Evolutionary conservation across 2,797 vertebrate species (phyloP), one percentile per base, ranked within the genome.

Genomic region (Crenichthys baileyi): DNA sequence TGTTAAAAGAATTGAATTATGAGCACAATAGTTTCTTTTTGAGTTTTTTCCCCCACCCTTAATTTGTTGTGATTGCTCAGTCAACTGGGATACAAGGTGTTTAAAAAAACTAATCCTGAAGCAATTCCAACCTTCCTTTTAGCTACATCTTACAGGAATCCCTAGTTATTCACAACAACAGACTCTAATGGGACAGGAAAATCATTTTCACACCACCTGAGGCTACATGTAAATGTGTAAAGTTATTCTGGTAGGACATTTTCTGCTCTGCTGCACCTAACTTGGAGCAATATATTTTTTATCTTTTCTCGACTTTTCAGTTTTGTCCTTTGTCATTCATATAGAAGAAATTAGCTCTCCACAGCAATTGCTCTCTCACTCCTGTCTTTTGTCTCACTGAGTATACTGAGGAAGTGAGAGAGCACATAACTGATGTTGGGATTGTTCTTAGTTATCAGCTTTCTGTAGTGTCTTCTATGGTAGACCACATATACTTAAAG

Each of bases 371-470:
- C 86, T 87, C 76, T 80, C 80, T 79, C 76, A 72, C 80, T 81
- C 79, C 60, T 73, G 79, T 77, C 61, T 79, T 89, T 75, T 81
- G 71, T 85, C 85, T 85, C 7, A 41, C 15, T 75, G 12, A 86
- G 77, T 83, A 75, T 81, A 75, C 89, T 88, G 90, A 89, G 89
- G 87, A 76, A 82, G 75, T 51, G 85, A 81, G 67, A 83, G 80
- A 82, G 82, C 36, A 29, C 87, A 85, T 84, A 86, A 90, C 90
- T 85, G 73, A 88, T 87, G 70, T 67, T 81, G 82, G 86, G 61
- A 88, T 84, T 92, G 90, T 84, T 86, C 85, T 68, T 81, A 75
- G 78, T 89, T 92, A 90, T 90, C 86, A 85, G 85, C 79, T 65
- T 80, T 89, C 31, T 76, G 50, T 76, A 70, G 81, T 39, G 67